Evolutionary conservation across 37 sponge, comb jelly and placozoan genomes (phyloP).

Genomic region (Theonella swinhoei): DNA sequence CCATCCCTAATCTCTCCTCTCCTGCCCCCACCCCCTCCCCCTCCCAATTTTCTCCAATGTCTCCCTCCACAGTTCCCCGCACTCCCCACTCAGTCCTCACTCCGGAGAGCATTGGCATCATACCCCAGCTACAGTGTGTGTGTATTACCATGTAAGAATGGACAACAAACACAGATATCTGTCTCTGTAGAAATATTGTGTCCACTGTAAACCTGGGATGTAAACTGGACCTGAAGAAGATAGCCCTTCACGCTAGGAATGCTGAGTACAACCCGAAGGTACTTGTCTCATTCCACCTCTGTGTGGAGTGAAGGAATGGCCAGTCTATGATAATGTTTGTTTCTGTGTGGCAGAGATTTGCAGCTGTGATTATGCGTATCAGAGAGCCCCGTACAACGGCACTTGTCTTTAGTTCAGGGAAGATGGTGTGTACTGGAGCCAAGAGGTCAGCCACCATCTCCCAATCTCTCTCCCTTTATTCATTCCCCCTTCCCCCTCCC

Average conservation of each 20-base stretch:
- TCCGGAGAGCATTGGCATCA: conserved; percentile 73
- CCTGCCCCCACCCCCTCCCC: conserved; percentile 14
- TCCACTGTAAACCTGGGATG: conserved; percentile 97
- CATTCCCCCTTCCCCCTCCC: no score
- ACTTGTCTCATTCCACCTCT: no score
- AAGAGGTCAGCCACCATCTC: conserved; percentile 70
- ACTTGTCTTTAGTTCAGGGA: conserved; percentile 97
- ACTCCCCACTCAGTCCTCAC: conserved; percentile 39
- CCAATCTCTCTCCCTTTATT: background rate
- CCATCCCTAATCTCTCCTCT: conserved; percentile 43
- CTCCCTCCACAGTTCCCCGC: conserved; percentile 26
- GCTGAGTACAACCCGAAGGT: conserved; percentile 99
- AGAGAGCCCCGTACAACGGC: conserved; percentile 98
- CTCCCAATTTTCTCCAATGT: conserved; percentile 20
- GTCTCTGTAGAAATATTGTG: conserved; percentile 87
- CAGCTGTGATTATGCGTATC: conserved; percentile 99
- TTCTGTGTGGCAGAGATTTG: conserved; percentile 81
- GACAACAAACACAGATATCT: background rate
- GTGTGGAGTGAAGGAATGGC: background rate
- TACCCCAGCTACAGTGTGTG: conserved; percentile 80
- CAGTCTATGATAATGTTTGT: background rate
- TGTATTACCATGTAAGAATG: background rate
- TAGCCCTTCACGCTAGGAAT: conserved; percentile 97
- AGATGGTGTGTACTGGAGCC: conserved; percentile 99
- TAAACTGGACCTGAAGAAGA: conserved; percentile 92